Percentiles rank a stretch among this genome's conserved stretches.
Evolutionary conservation across 2,888 invertebrate genomes (phyloP).

Genomic region (Drosophila algonquin): DNA sequence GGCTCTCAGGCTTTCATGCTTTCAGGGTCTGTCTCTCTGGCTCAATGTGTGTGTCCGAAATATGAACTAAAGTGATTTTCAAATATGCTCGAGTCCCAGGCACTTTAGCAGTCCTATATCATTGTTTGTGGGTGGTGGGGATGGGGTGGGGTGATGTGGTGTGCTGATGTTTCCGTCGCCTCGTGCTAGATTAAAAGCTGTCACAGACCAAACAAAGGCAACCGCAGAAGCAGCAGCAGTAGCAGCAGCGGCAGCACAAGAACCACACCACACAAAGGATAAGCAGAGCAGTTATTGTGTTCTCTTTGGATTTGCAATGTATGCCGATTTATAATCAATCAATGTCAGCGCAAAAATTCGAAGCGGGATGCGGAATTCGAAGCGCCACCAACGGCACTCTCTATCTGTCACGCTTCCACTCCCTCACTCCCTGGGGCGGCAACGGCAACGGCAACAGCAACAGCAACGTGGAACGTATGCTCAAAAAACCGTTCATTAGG

Average conservation of each 20-base stretch:
- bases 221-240: slow-evolving; percentile 64
- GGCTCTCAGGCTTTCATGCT: slow-evolving; percentile 31
- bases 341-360: slow-evolving; percentile 79
- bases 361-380: slow-evolving; percentile 57
- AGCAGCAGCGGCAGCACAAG: slow-evolving; percentile 41
- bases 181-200: slow-evolving; percentile 78
- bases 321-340: slow-evolving; percentile 83
- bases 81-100: slow-evolving; percentile 59
- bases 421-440: slow-evolving; percentile 16
- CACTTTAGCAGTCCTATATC: slow-evolving; percentile 49
- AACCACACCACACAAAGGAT: slow-evolving; percentile 58
- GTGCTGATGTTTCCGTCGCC: slow-evolving; percentile 55
- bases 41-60: slow-evolving; percentile 38
- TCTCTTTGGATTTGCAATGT: slow-evolving; percentile 81
- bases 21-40: not conserved
- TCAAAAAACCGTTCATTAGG: slow-evolving; percentile 71
- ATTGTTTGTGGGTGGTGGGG: slow-evolving; percentile 50
- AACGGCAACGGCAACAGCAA: slow-evolving; percentile 20
- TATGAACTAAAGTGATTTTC: slow-evolving; percentile 80
- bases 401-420: slow-evolving; percentile 36
- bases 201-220: slow-evolving; percentile 79
- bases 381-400: slow-evolving; percentile 26
- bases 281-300: slow-evolving; percentile 71
- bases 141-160: not conserved
- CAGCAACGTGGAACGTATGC: slow-evolving; percentile 62